These are phyloP conservation scores for Mythimna loreyi DNA, from an alignment of 2,888 invertebrate genomes.

Conservation along the genomic window DNA sequence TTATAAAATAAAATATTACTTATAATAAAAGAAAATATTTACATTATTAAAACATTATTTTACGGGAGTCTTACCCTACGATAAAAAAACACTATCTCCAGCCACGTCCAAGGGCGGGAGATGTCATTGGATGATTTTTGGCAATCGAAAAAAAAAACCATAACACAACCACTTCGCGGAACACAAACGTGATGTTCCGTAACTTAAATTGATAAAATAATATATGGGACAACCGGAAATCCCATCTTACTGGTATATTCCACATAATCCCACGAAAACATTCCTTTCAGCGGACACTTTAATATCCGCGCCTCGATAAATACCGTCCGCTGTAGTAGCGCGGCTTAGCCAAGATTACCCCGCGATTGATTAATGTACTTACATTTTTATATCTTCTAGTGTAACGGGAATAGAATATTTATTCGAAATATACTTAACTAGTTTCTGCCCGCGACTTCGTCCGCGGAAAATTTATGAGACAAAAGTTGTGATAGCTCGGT, in stretches of 20 bases:
- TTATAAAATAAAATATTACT: no score
- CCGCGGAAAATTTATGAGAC: no score
- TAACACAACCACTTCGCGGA: no score
- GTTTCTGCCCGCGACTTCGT: no score
- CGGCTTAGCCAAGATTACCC: constrained; percentile 59
- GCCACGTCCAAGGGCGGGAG: no score
- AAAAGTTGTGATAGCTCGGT: no score
- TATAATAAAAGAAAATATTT: no score
- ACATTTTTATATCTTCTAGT: constrained; percentile 27
- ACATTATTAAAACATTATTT: no score
- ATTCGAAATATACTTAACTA: not conserved
- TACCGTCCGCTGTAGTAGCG: constrained; percentile 44
- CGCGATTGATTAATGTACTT: constrained; percentile 58
- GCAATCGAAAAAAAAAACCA: no score
- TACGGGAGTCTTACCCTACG: no score
- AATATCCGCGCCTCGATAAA: constrained; percentile 63
- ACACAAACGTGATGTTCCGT: not conserved
- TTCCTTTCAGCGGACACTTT: constrained; percentile 59
- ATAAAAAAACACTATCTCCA: no score
- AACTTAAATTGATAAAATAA: constrained; percentile 46
- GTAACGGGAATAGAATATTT: constrained; percentile 13
- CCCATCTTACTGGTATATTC: constrained; percentile 34
- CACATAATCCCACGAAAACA: constrained; percentile 58
- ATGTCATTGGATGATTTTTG: no score
- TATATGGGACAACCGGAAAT: constrained; percentile 44